phyloP scores from a whole-genome alignment of 2,797 vertebrate species.

The Valencia hispanica region DNA sequence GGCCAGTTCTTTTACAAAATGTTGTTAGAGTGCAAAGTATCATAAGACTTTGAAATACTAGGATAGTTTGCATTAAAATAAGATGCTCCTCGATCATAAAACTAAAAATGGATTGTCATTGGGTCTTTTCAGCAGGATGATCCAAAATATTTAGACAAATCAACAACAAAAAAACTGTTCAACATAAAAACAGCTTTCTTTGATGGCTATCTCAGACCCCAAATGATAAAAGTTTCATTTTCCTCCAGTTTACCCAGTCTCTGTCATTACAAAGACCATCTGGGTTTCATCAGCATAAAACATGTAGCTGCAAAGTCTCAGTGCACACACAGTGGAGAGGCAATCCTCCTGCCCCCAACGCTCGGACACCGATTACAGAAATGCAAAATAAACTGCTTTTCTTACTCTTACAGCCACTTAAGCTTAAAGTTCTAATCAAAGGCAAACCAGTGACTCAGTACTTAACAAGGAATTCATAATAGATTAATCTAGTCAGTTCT shows the following conservation, averaged over 20 bases:
- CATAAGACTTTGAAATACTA: not conserved
- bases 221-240: slow-evolving; percentile 2
- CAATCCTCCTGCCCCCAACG: slow-evolving; percentile 35
- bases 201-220: not conserved
- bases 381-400: slow-evolving; percentile 15
- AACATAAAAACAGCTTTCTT: not conserved
- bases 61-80: not conserved
- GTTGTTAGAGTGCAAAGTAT: not conserved
- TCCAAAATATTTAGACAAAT: not conserved
- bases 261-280: slow-evolving; percentile 42
- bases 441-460: not conserved
- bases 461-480: not conserved
- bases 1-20: not conserved
- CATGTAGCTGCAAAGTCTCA: slow-evolving; percentile 11
- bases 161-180: not conserved
- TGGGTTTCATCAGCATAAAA: slow-evolving; percentile 60
- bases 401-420: not conserved
- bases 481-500: not conserved
- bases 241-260: slow-evolving; percentile 6
- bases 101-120: not conserved
- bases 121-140: not conserved
- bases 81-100: not conserved
- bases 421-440: not conserved
- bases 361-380: slow-evolving; percentile 49
- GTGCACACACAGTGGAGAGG: slow-evolving; percentile 6